Percentiles rank a stretch among this genome's conserved stretches.
Conservation (phyloP, 2,113 vertebrate genomes). For the Myrmophylax atrothorax region DNA sequence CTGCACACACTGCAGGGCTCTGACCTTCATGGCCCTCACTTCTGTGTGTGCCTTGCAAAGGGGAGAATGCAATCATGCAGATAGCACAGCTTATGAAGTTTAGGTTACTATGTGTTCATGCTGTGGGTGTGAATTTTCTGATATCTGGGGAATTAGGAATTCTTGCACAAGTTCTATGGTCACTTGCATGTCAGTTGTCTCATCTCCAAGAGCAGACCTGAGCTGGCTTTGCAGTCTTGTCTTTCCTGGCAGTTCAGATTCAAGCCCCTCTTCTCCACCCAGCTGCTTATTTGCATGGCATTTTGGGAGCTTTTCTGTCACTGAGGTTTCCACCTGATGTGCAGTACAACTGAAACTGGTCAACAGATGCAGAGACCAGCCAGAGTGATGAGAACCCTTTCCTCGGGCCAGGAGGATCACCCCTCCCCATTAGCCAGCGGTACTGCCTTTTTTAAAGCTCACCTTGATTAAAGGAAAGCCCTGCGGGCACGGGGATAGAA, state of each 20-base stretch:
- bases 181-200: not conserved
- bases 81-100: not conserved
- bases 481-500: not conserved
- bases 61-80: not conserved
- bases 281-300: not conserved
- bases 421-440: not conserved
- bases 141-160: not conserved
- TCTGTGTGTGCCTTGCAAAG: not conserved
- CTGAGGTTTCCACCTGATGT: not conserved
- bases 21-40: not conserved
- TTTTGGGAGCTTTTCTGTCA: not conserved
- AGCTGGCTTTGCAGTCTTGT: not conserved
- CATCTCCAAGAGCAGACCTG: not conserved
- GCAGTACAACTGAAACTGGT: not conserved
- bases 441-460: not conserved
- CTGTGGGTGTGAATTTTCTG: not conserved
- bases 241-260: not conserved
- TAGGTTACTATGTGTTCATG: not conserved
- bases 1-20: not conserved
- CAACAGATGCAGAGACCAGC: not conserved
- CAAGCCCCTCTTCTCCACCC: not conserved
- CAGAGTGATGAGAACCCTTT: not conserved
- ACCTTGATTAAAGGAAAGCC: not conserved
- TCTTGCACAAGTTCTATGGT: not conserved
- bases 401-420: fast-evolving